Conservation (phyloP, 2,888 invertebrate genomes). For the Pammene aurita region DNA sequence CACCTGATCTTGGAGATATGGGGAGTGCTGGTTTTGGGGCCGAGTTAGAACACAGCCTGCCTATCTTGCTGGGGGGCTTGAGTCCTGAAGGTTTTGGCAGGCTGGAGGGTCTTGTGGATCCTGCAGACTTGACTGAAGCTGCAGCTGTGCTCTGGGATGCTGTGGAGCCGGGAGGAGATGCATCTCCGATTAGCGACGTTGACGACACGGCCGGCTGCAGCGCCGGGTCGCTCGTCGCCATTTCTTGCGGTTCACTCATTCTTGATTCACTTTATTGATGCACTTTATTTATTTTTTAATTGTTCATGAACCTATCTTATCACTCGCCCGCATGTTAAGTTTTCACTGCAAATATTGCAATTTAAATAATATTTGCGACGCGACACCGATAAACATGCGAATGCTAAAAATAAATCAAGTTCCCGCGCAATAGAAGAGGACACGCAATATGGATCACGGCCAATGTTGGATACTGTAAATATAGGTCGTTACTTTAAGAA, state of each 20-base stretch:
- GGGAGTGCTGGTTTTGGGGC: slow-evolving; percentile 87
- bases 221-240: slow-evolving; percentile 51
- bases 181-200: slow-evolving; percentile 64
- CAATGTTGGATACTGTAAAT: slow-evolving; percentile 70
- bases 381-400: slow-evolving; percentile 65
- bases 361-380: slow-evolving; percentile 52
- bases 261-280: slow-evolving; percentile 57
- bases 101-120: slow-evolving; percentile 66
- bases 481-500: slow-evolving; percentile 41
- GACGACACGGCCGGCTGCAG: slow-evolving; percentile 62
- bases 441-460: slow-evolving; percentile 81
- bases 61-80: slow-evolving; percentile 86
- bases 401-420: slow-evolving; percentile 79
- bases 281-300: slow-evolving; percentile 47
- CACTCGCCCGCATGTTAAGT: slow-evolving; percentile 30
- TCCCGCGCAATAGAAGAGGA: slow-evolving; percentile 77
- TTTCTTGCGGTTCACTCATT: slow-evolving; percentile 75
- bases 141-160: slow-evolving; percentile 50
- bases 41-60: slow-evolving; percentile 85
- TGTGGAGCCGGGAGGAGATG: slow-evolving; percentile 64
- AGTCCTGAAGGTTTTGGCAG: slow-evolving; percentile 84
- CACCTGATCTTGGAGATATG: slow-evolving; percentile 81
- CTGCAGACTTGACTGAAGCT: slow-evolving; percentile 52
- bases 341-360: slow-evolving; percentile 40
- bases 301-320: slow-evolving; percentile 49